phyloP scores from a whole-genome alignment of 2,113 vertebrate genomes.

The Istiophorus platypterus region DNA sequence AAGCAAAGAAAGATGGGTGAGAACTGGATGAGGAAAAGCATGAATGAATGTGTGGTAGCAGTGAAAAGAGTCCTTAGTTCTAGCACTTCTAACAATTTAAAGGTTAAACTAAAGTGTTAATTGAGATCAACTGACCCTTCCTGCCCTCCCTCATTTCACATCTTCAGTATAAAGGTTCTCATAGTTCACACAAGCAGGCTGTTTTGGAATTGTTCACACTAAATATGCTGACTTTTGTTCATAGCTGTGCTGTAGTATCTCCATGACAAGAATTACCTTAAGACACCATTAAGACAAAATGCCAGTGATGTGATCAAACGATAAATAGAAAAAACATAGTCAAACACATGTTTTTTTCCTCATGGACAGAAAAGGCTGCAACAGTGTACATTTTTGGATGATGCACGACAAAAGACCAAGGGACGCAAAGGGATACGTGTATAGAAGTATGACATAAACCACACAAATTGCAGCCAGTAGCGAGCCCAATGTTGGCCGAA shows the following conservation, averaged over 20 bases:
- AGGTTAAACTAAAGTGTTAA: neutral
- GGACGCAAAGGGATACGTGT: constrained; percentile 27
- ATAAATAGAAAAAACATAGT: constrained; percentile 17
- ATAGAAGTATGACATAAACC: constrained; percentile 14
- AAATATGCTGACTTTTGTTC: constrained; percentile 11
- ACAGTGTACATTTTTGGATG: neutral
- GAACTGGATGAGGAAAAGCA: neutral
- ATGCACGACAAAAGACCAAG: constrained; percentile 22
- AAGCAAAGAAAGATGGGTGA: neutral
- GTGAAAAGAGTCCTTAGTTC: neutral
- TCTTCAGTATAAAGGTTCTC: neutral
- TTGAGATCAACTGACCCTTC: neutral
- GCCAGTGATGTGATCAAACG: constrained; percentile 11
- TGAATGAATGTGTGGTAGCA: neutral
- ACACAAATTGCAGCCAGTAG: constrained; percentile 42
- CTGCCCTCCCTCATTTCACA: neutral
- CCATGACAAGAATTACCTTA: neutral
- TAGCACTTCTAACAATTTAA: neutral
- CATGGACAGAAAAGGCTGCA: constrained; percentile 21
- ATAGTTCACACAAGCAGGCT: neutral
- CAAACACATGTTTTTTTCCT: constrained; percentile 7
- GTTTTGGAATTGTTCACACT: neutral
- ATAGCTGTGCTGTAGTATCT: neutral
- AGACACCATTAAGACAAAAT: neutral
- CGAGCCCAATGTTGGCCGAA: constrained; percentile 55